These are phyloP conservation scores for Listrodromus nycthemerus DNA, from an alignment of 2,888 invertebrate species.

Conservation along the genomic window DNA sequence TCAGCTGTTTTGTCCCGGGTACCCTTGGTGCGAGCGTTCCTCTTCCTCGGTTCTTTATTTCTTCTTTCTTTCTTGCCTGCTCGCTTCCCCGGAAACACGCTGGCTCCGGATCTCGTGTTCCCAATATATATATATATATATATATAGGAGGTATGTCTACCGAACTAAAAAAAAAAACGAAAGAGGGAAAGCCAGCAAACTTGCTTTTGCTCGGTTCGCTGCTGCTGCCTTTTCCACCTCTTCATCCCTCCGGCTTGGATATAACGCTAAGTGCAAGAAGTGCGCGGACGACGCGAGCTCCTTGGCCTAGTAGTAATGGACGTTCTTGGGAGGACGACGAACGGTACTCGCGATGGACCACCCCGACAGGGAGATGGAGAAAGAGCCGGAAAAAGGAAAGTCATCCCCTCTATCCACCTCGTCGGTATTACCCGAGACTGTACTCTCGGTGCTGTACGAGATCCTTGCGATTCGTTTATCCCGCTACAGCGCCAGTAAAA, in stretches of 20 bases:
- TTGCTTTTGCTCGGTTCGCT: conserved; percentile 66
- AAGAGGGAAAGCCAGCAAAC: conserved; percentile 62
- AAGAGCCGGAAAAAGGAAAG: conserved; percentile 68
- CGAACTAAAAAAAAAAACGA: conserved; percentile 50
- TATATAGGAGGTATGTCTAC: conserved; percentile 9
- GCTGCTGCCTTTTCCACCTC: conserved; percentile 35
- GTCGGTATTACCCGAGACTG: conserved; percentile 48
- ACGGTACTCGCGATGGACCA: conserved; percentile 34
- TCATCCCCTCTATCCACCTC: conserved; percentile 20
- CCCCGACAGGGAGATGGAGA: conserved; percentile 56
- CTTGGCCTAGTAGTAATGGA: conserved; percentile 62
- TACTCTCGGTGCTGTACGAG: conserved; percentile 14
- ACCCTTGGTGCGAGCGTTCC: conserved; percentile 67
- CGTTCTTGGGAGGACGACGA: conserved; percentile 59
- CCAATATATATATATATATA: conserved; percentile 41
- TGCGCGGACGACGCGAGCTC: conserved; percentile 59
- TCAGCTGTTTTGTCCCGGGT: conserved; percentile 82
- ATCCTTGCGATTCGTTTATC: conserved; percentile 57
- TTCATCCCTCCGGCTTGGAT: conserved; percentile 44
- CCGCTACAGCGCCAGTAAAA: conserved; percentile 36
- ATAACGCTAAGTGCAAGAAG: conserved; percentile 68
- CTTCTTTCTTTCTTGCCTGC: conserved; percentile 47
- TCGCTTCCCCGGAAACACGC: conserved; percentile 60
- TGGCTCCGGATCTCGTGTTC: conserved; percentile 66
- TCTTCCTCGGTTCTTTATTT: conserved; percentile 76